phyloP scores from a whole-genome alignment of 2,113 vertebrate species.

The Equus quagga region DNA sequence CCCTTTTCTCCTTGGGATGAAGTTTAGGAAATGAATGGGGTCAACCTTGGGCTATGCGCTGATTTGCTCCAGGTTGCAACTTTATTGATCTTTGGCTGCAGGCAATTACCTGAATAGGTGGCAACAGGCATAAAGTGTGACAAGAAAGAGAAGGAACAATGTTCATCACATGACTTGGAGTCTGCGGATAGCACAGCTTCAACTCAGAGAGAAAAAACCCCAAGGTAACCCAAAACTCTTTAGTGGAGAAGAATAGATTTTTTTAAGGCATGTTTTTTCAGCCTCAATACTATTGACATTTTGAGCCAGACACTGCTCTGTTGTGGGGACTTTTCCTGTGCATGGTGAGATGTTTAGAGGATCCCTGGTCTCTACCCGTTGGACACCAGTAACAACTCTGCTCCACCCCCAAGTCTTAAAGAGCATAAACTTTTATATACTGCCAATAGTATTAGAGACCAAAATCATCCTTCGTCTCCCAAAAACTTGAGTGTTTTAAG shows the following conservation, averaged over 20 bases:
- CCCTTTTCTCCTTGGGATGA: not conserved
- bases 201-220: not conserved
- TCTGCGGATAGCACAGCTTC: not conserved
- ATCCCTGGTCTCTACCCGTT: not conserved
- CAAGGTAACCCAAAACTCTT: not conserved
- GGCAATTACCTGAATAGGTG: not conserved
- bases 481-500: not conserved
- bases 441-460: not conserved
- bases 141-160: not conserved
- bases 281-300: not conserved
- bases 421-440: not conserved
- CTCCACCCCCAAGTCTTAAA: fast-evolving
- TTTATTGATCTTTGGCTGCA: not conserved
- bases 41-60: not conserved
- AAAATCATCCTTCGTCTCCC: not conserved
- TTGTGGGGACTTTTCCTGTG: not conserved
- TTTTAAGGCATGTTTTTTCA: not conserved
- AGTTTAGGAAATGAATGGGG: not conserved
- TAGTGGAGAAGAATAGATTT: not conserved
- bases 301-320: not conserved
- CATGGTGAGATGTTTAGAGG: not conserved
- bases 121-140: not conserved
- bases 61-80: not conserved
- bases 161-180: not conserved
- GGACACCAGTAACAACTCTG: not conserved